Base-by-base conservation (phyloP, 2,113 vertebrate genomes). In the Turdus rufiventris region DNA sequence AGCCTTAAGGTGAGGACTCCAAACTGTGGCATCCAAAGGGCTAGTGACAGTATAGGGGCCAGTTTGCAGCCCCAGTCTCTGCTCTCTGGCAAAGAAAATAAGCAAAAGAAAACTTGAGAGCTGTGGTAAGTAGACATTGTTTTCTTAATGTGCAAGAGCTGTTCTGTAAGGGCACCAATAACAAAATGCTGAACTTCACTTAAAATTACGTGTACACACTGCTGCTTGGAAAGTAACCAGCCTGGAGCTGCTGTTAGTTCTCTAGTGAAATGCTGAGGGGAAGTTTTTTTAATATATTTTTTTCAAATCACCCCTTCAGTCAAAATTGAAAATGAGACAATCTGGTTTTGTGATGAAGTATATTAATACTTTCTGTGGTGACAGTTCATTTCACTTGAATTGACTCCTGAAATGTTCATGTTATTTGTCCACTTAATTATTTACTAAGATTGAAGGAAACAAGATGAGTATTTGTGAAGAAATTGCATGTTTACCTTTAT, bases 161-260 rank as follows among this genome's bases (percentile, higher is more conserved):
- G 29, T 63, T 80, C 63, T 58, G 5, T 75, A 24, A 74, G 40
- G 15, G 36, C 13, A 13, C 18, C 20, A 0, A 0, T 23, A 42
- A 31, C 24, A 11, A 54, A 82, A 51, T 10, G 33, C 56, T 73
- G 28, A 51, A 43, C 21, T 79, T 63, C 23, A 61, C 31, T 63
- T 84, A 45, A 60, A 56, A 48, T 31, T 61, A 7, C 5, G 0
- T 12, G 66, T 23, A 12, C 1, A 1, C n/a, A 16, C 23, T 56
- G 18, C 58, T 80, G 76, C 77, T 77, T 60, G 36, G 67, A 71
- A 71, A 60, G 57, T 3, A 5, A 38, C 21, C 19, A 31, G 51
- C 36, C 67, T 63, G 40, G 51, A 86, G 28, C 40, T 73, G 57
- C 68, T 71, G 1, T 18, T 62, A 24, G 12, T 61, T 62, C 45